Conservation (phyloP, 2,888 invertebrate species). For the Epinotia ramella region DNA sequence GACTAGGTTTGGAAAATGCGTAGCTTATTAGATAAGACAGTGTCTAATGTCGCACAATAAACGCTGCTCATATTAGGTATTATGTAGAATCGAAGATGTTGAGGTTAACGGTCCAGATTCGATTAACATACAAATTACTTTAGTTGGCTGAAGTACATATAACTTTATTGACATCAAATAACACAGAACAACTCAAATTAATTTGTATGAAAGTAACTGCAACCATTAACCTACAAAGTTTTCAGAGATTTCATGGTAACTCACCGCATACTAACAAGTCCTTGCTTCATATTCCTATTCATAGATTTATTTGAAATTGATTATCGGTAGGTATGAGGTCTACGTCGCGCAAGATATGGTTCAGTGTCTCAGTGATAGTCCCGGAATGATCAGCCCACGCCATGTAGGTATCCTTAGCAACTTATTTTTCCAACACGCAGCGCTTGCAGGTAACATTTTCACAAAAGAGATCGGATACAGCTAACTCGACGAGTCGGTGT, state of each 20-base stretch:
- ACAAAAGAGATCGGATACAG: constrained; percentile 13
- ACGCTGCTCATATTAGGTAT: background rate
- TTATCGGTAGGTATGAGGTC: constrained; percentile 30
- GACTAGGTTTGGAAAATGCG: background rate
- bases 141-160: background rate
- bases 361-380: constrained; percentile 39
- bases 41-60: constrained; percentile 16
- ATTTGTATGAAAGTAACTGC: constrained; percentile 15
- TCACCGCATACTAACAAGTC: constrained; percentile 43
- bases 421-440: constrained; percentile 17
- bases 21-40: background rate
- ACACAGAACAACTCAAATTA: background rate
- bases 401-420: constrained; percentile 4
- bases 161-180: background rate
- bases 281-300: constrained; percentile 47
- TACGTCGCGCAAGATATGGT: constrained; percentile 27
- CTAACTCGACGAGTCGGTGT: constrained; percentile 22
- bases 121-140: constrained; percentile 12
- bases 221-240: constrained; percentile 11
- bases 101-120: constrained; percentile 1
- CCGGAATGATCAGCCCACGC: constrained; percentile 61
- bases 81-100: background rate
- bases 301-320: constrained; percentile 21
- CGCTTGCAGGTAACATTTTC: constrained; percentile 1
- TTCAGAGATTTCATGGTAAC: constrained; percentile 18